These are phyloP conservation scores for Aporophyla nigra DNA, from an alignment of 2,888 invertebrate genomes.

Conservation along the genomic window DNA sequence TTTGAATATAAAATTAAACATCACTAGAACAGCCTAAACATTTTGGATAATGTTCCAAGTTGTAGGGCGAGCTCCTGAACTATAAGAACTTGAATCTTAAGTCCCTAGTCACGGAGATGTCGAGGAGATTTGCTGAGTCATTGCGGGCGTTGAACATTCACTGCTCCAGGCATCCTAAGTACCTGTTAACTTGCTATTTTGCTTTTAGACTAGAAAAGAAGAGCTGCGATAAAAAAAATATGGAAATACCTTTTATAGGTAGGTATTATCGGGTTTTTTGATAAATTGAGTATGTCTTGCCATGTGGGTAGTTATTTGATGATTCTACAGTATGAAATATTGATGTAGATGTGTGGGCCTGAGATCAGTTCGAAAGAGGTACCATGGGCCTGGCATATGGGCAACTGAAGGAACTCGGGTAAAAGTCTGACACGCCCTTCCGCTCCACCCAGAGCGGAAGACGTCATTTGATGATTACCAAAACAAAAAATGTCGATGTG, in stretches of 20 bases:
- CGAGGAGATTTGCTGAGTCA: constrained; percentile 59
- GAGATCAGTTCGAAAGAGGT: too few species aligned
- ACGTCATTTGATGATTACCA: too few species aligned
- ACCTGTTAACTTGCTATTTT: constrained; percentile 53
- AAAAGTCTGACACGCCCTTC: too few species aligned
- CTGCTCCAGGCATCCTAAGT: constrained; percentile 45
- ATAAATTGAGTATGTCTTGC: neutral
- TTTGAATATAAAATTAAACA: neutral
- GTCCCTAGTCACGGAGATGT: constrained; percentile 61
- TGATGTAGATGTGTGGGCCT: neutral
- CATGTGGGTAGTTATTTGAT: neutral
- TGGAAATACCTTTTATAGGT: neutral
- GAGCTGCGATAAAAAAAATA: constrained; percentile 1
- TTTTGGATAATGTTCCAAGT: neutral
- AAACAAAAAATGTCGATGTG: too few species aligned
- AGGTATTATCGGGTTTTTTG: neutral
- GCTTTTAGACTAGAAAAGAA: constrained; percentile 16
- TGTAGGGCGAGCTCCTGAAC: constrained; percentile 14
- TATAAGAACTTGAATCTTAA: constrained; percentile 54
- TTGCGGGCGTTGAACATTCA: constrained; percentile 46
- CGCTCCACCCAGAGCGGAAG: too few species aligned
- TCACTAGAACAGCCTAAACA: neutral
- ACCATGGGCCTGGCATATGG: too few species aligned
- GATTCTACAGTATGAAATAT: neutral
- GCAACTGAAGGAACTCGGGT: too few species aligned